Evolutionary conservation across 2,888 invertebrate genomes (phyloP).

Genomic region (Tipula confusa): DNA sequence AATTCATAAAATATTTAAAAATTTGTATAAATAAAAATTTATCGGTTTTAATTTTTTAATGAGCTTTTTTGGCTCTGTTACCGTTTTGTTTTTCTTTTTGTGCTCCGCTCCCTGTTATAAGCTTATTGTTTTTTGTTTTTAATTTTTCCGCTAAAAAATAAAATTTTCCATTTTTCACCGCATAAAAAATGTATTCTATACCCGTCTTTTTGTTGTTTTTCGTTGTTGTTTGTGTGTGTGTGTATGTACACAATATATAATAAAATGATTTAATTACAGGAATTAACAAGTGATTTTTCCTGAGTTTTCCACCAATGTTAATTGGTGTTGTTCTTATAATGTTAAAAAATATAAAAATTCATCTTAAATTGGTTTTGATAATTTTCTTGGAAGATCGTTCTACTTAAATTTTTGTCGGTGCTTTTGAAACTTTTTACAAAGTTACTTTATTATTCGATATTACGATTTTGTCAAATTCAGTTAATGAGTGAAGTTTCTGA

Average conservation of each 20-base stretch:
- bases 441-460: no score
- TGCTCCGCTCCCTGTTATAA: no score
- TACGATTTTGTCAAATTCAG: no score
- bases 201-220: background rate
- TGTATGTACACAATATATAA: background rate
- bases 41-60: slow-evolving; percentile 9
- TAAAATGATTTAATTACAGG: slow-evolving; percentile 20
- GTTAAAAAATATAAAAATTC: background rate
- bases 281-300: background rate
- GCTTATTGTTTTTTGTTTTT: slow-evolving; percentile 12
- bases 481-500: no score
- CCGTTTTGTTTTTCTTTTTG: background rate
- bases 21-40: slow-evolving; percentile 14
- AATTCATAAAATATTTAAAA: slow-evolving; percentile 20
- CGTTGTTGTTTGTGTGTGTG: background rate
- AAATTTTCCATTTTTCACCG: background rate
- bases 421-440: no score
- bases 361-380: slow-evolving; percentile 3
- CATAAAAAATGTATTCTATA: background rate
- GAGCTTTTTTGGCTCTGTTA: background rate
- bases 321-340: background rate
- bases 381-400: background rate
- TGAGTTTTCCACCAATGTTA: slow-evolving; percentile 12
- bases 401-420: no score
- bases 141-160: background rate